Conservation (phyloP, 2,797 vertebrate genomes). For the Mallotus villosus region DNA sequence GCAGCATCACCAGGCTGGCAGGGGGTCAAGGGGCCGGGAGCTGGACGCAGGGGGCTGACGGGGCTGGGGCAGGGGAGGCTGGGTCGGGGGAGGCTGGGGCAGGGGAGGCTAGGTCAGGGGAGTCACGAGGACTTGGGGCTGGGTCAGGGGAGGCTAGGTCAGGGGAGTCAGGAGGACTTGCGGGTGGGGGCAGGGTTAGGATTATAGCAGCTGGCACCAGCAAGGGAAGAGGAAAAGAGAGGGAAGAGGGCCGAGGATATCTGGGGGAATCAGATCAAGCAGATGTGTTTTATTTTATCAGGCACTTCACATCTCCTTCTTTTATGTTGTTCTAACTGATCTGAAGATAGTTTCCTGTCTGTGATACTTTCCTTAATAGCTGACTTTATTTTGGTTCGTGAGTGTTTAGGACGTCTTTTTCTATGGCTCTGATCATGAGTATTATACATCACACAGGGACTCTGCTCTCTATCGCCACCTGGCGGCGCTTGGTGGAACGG, state of each 20-base stretch:
- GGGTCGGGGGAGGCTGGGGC: not conserved
- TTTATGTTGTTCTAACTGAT: no score
- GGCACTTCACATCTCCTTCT: no score
- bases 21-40: not conserved
- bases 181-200: not conserved
- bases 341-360: no score
- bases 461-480: no score
- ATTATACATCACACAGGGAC: no score
- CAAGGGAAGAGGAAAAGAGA: not conserved
- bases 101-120: not conserved
- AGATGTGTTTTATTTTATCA: no score
- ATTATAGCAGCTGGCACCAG: not conserved
- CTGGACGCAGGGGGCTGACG: not conserved
- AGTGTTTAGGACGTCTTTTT: no score
- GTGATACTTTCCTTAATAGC: no score
- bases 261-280: not conserved
- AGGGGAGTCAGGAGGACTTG: not conserved
- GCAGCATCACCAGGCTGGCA: slow-evolving; percentile 71
- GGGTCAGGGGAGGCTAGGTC: not conserved
- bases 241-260: not conserved
- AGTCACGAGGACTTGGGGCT: not conserved
- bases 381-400: no score
- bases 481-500: no score
- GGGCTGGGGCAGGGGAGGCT: not conserved
- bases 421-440: no score